Base-by-base conservation (phyloP, 2,797 vertebrate species). In the Glyptemys insculpta region DNA sequence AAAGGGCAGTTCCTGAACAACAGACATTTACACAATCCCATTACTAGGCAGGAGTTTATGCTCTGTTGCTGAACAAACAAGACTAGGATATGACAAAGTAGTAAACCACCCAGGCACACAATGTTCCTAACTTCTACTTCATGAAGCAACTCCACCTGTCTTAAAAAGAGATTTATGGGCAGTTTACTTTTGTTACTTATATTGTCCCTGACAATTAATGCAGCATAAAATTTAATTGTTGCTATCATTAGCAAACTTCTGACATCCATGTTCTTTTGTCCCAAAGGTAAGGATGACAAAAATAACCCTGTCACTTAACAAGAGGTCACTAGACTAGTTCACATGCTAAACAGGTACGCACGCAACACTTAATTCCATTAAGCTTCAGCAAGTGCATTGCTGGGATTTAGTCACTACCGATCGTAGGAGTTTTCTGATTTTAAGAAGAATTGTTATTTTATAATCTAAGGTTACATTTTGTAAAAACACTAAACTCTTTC, bases 181-280 rank as follows among this genome's bases (percentile, higher is more conserved):
- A 94, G 86, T 94, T 98, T 96, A 94, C 83, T 92, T 93, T 91
- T 90, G 88, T 5, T 93, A 91, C 93, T 97, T 97, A 84, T 95
- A 93, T 88, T 95, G 90, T 91, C 91, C 91, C 95, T 85, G 86
- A 91, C 95, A 97, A 97, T 97, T 97, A 97, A 96, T 14, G 93
- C 79, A 93, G 93, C 88, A 88, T 96, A 94, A 96, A 96, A 91
- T 95, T 91, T 93, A 82, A 95, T 83, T 65, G 88, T 85, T 92
- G 91, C 72, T 93, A 88, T 92, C 91, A 76, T 23, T 53, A 41
- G 37, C 68, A 72, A 72, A 72, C 37, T 41, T 72, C 37, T 72
- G 68, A 37, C 68, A 72, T 12, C 21, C 68, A 72, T 21, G 37
- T 72, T 11, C 37, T 72, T 72, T 72, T 41, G 19, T 68, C n/a